Conservation (phyloP, 2,888 invertebrate genomes). For the Standfussiana lucernea region DNA sequence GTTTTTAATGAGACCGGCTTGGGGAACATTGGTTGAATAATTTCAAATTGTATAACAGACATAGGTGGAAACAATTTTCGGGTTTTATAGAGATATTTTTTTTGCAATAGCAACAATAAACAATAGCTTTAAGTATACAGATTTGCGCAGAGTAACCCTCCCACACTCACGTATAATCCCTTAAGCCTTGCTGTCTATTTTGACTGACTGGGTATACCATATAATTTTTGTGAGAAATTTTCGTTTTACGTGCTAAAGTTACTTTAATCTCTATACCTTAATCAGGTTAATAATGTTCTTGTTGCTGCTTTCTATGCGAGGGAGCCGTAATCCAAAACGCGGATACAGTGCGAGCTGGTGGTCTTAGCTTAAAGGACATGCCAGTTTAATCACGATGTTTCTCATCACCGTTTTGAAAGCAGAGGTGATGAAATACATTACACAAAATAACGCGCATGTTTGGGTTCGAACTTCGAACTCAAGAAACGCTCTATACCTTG, state of each 20-base stretch:
- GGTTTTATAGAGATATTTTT: no score
- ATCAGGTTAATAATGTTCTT: neutral
- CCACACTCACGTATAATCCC: neutral
- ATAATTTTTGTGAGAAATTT: neutral
- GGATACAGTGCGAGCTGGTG: neutral
- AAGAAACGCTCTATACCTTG: slow-evolving; percentile 9
- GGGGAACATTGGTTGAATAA: no score
- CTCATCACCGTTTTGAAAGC: neutral
- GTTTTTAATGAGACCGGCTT: no score
- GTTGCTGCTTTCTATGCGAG: neutral
- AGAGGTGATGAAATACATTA: neutral
- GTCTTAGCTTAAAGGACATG: neutral
- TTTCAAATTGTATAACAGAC: no score
- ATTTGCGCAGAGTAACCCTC: neutral
- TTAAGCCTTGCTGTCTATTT: neutral
- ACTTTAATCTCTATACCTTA: neutral
- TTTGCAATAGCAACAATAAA: neutral
- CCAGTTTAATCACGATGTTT: neutral
- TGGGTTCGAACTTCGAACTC: neutral
- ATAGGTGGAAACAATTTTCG: no score
- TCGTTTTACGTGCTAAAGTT: neutral
- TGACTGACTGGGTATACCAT: neutral
- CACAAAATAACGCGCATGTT: neutral
- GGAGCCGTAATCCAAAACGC: neutral
- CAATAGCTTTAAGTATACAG: neutral